Base-by-base conservation (phyloP, 2,113 vertebrate genomes). In the Phyllostomus hastatus region DNA sequence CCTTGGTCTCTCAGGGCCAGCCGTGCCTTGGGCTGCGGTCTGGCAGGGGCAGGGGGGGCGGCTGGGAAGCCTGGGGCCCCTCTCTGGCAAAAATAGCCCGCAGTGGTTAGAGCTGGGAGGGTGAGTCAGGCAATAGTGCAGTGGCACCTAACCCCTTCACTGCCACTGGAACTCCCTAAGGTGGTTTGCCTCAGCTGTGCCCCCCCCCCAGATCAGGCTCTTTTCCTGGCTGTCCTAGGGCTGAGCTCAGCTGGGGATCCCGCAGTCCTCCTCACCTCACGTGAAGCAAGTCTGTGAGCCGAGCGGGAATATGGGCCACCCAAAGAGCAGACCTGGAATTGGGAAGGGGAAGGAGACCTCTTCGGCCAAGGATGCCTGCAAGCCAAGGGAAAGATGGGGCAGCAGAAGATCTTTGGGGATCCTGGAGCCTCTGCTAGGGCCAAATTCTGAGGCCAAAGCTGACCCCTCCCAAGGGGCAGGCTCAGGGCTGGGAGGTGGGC, bases 81-180 rank as follows among this genome's bases (percentile, higher is more conserved):
- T 97, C 97, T 98, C 94, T 95, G 97, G 97, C 97, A 98, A 98
- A 98, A 98, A 98, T 98, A 98, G 97, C 95, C 97, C 94, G 0
- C 80, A 96, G 97, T 97, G 97, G 97, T 98, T 98, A 97, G 93
- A 97, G 91, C 95, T 91, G 50, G 59, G 66, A 97, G 97, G 66
- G 97, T 97, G 97, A 98, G 97, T 98, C 97, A 98, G 95, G 97
- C 95, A 10, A 84, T 87, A 96, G 95, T 26, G 9, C 46, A 69
- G 93, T 67, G 92, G 87, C 57, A 70, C 94, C 96, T 98, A 97
- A 98, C 97, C 97, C 97, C 89, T 98, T 98, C 97, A 14, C 79
- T 97, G 97, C 97, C 96, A 20, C 96, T 67, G 33, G 73, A 66
- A 57, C 73, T 96, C 72, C 61, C 66, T 33, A 67, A 73, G 86